phyloP scores from a whole-genome alignment of 2,888 invertebrate genomes.

The Dynastes maya region DNA sequence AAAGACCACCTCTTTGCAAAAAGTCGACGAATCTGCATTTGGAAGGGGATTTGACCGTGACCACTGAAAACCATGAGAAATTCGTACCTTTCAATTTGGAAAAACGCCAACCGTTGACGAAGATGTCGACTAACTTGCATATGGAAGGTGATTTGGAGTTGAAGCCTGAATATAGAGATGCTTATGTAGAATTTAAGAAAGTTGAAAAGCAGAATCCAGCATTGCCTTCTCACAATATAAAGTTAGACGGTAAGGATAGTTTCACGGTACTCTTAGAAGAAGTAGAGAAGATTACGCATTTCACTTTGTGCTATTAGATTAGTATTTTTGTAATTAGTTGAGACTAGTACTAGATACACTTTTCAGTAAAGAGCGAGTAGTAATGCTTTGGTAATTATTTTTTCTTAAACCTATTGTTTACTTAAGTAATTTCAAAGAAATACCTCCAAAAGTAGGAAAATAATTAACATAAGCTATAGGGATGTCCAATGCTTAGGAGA shows the following conservation, averaged over 20 bases:
- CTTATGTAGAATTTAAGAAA: constrained; percentile 63
- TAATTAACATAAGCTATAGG: too few species aligned
- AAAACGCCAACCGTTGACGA: constrained; percentile 68
- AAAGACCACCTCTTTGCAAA: constrained; percentile 69
- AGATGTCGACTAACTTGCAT: constrained; percentile 69
- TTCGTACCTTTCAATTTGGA: constrained; percentile 70
- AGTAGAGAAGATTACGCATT: too few species aligned
- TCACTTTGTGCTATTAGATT: too few species aligned
- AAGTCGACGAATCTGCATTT: constrained; percentile 70
- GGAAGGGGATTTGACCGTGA: constrained; percentile 69
- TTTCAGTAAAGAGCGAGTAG: too few species aligned
- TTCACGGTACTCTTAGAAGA: too few species aligned
- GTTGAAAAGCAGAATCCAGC: constrained; percentile 60
- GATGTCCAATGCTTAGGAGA: too few species aligned
- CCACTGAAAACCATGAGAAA: constrained; percentile 69
- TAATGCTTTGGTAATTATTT: too few species aligned
- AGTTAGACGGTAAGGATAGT: constrained; percentile 66
- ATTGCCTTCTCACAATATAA: constrained; percentile 64
- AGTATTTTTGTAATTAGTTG: too few species aligned
- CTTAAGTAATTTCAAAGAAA: too few species aligned
- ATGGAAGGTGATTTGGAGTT: constrained; percentile 71
- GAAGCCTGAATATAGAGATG: constrained; percentile 70
- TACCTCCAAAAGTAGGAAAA: too few species aligned
- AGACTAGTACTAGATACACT: too few species aligned
- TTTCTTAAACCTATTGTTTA: too few species aligned